Percentiles rank a stretch among this genome's conserved stretches.
Conservation (phyloP, 2,888 invertebrate species). For the Chrysolina haemoptera region DNA sequence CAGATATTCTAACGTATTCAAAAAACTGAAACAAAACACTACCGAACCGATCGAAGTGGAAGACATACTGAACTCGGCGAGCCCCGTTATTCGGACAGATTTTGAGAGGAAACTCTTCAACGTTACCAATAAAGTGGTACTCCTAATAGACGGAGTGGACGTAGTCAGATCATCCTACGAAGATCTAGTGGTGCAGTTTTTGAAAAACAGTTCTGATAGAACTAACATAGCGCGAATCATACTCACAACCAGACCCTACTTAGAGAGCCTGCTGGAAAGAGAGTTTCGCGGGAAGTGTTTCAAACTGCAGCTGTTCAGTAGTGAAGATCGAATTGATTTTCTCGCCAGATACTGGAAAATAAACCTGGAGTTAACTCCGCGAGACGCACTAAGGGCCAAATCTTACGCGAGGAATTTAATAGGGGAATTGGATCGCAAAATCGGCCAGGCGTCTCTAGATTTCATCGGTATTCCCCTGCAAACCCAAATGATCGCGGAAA, state of each 20-base stretch:
- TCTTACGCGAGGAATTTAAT: constrained; percentile 14
- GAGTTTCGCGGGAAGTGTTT: constrained; percentile 15
- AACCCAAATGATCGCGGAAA: constrained; percentile 32
- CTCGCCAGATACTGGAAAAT: constrained; percentile 32
- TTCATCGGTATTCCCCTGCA: constrained; percentile 33
- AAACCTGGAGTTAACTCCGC: constrained; percentile 3
- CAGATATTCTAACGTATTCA: constrained; percentile 10
- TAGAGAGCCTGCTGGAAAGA: constrained; percentile 15
- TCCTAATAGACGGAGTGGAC: constrained; percentile 32
- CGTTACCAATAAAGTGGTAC: constrained; percentile 4
- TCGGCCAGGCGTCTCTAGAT: neutral
- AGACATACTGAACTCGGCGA: constrained; percentile 16
- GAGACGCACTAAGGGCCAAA: constrained; percentile 1
- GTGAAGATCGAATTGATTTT: constrained; percentile 24
- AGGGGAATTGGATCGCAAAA: constrained; percentile 1
- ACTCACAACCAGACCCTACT: constrained; percentile 31
- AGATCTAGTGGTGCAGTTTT: constrained; percentile 3
- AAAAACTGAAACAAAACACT: neutral
- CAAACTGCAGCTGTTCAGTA: constrained; percentile 20
- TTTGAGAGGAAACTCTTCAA: constrained; percentile 26
- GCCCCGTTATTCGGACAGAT: neutral
- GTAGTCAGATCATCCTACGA: constrained; percentile 20
- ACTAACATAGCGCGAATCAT: constrained; percentile 26
- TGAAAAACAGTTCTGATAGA: neutral
- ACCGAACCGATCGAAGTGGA: neutral